Percentiles rank a stretch among this genome's conserved stretches.
Conservation (phyloP, 2,888 invertebrate genomes). For the Gymnoscelis rufifasciata region DNA sequence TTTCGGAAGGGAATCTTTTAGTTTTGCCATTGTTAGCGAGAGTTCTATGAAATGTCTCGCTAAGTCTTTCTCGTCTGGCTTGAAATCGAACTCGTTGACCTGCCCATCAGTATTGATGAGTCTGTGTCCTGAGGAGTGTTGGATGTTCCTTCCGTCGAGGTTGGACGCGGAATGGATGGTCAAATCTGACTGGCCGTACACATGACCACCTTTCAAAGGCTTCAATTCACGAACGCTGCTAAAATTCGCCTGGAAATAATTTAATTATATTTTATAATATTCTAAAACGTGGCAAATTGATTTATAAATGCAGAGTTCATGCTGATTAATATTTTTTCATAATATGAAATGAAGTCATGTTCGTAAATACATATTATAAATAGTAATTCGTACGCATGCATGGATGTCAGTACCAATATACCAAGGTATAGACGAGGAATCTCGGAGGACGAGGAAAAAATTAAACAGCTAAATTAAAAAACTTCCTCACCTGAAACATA, state of each 20-base stretch:
- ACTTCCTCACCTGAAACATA: slow-evolving; percentile 1
- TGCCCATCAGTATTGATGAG: slow-evolving; percentile 86
- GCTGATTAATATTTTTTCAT: too few relatives aligned
- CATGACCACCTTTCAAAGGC: slow-evolving; percentile 47
- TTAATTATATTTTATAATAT: not conserved
- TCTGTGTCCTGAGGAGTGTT: slow-evolving; percentile 81
- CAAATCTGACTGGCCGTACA: slow-evolving; percentile 81
- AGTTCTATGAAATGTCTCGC: not conserved
- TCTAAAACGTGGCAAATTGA: too few relatives aligned
- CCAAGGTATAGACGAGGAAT: too few relatives aligned
- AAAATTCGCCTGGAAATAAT: slow-evolving; percentile 27
- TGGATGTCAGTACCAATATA: too few relatives aligned
- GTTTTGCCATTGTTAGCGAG: not conserved
- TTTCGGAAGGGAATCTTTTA: too few relatives aligned
- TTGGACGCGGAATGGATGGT: slow-evolving; percentile 79
- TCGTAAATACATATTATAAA: too few relatives aligned
- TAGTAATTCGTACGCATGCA: too few relatives aligned
- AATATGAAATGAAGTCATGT: too few relatives aligned
- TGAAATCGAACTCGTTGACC: slow-evolving; percentile 75
- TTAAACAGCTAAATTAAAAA: too few relatives aligned
- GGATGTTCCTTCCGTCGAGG: slow-evolving; percentile 79
- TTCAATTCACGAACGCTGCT: slow-evolving; percentile 40
- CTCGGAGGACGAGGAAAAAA: too few relatives aligned
- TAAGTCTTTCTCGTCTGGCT: slow-evolving; percentile 12
- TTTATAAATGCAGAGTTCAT: too few relatives aligned